Conservation (phyloP, 2,797 vertebrate species). For the Hipposideros larvatus region DNA sequence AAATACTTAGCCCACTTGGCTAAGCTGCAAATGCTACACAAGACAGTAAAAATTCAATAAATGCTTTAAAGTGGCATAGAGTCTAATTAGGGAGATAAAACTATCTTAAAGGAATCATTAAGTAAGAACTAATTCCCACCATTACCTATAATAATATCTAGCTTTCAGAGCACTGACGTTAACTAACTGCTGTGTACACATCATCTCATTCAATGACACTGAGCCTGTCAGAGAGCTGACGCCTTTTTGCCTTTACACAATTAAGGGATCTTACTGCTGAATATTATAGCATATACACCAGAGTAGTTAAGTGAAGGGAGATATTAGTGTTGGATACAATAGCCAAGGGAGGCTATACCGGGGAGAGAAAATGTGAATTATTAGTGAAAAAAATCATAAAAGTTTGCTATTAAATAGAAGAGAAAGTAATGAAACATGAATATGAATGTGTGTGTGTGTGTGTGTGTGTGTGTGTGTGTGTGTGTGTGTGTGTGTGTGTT, state of each 20-base stretch:
- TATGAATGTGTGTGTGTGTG: background rate
- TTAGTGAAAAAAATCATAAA: slow-evolving; percentile 47
- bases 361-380: background rate
- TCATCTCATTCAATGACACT: slow-evolving; percentile 3
- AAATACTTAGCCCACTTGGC: slow-evolving; percentile 11
- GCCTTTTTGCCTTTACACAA: background rate
- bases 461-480: background rate
- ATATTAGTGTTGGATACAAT: background rate
- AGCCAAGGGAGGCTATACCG: background rate
- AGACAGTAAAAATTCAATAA: slow-evolving; percentile 7
- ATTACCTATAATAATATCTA: background rate
- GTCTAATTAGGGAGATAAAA: slow-evolving; percentile 48
- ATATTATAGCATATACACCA: background rate
- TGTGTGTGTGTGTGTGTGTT: background rate
- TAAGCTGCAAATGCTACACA: slow-evolving; percentile 7
- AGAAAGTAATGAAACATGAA: background rate
- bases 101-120: slow-evolving; percentile 20
- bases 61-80: background rate
- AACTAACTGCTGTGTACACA: background rate
- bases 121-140: slow-evolving; percentile 18
- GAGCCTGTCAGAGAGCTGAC: background rate
- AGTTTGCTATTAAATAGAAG: background rate
- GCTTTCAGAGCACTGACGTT: background rate
- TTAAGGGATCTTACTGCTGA: background rate
- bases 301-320: background rate